phyloP scores from a whole-genome alignment of 1,140 invertebrate species.

The Magallana gigas region DNA sequence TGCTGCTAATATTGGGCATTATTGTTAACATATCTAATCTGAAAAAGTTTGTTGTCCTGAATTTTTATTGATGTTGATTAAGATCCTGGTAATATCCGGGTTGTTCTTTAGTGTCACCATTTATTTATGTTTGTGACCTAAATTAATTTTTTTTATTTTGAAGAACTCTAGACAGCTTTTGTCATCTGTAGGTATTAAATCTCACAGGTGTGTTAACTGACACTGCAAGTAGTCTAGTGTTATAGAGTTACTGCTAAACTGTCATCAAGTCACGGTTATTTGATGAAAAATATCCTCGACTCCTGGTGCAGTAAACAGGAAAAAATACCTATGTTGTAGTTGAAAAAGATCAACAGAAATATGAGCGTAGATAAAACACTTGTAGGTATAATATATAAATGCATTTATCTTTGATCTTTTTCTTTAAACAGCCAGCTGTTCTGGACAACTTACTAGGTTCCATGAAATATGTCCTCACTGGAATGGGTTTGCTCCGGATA shows the following conservation, averaged over 20 bases:
- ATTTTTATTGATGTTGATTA: no score
- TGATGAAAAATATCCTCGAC: neutral
- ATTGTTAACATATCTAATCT: no score
- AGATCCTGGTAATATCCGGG: no score
- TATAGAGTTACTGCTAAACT: neutral
- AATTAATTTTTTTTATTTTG: neutral
- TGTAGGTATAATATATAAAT: neutral
- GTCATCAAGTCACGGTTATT: neutral
- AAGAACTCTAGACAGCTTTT: neutral
- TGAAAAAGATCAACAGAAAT: neutral
- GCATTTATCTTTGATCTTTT: neutral
- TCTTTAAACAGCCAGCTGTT: slow-evolving; percentile 82
- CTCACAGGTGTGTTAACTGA: neutral
- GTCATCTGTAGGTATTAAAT: neutral
- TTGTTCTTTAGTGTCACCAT: neutral
- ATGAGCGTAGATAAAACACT: neutral
- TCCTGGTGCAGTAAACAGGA: neutral
- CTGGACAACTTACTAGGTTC: slow-evolving; percentile 85
- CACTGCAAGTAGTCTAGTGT: slow-evolving; percentile 1
- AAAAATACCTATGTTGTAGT: neutral
- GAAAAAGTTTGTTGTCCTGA: no score
- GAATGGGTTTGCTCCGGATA: slow-evolving; percentile 85
- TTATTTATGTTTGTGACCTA: neutral
- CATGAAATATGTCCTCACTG: slow-evolving; percentile 86
- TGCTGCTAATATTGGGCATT: no score